phyloP scores from a whole-genome alignment of 2,888 invertebrate species.

The Ischnus inquisitorius region DNA sequence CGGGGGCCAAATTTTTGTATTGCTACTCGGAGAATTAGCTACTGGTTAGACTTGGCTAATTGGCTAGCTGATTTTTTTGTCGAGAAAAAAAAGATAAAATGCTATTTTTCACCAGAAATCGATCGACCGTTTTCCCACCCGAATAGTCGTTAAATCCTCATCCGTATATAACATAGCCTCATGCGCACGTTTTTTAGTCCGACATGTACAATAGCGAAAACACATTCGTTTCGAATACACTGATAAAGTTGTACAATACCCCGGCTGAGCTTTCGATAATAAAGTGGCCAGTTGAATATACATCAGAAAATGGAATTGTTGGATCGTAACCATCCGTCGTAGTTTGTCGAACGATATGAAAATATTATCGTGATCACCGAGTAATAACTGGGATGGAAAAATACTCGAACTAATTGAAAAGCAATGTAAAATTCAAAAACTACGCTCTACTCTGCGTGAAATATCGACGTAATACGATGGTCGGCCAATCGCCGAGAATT shows the following conservation, averaged over 20 bases:
- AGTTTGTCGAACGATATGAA: slow-evolving; percentile 6
- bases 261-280: not conserved
- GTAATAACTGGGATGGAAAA: not conserved
- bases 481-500: not conserved
- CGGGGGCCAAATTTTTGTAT: no score
- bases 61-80: no score
- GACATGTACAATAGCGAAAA: not conserved
- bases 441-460: not conserved
- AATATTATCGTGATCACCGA: slow-evolving; percentile 11
- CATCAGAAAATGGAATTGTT: not conserved
- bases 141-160: not conserved
- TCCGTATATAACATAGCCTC: not conserved
- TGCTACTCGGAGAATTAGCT: no score
- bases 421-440: not conserved
- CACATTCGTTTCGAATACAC: not conserved
- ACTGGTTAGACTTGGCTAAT: no score
- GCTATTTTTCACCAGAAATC: no score
- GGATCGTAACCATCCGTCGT: not conserved
- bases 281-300: not conserved
- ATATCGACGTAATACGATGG: not conserved
- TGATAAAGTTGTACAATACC: not conserved
- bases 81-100: no score
- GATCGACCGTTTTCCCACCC: no score
- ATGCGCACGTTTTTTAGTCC: not conserved
- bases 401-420: not conserved